Conservation (phyloP, 2,797 vertebrate species). For the Capromys pilorides region DNA sequence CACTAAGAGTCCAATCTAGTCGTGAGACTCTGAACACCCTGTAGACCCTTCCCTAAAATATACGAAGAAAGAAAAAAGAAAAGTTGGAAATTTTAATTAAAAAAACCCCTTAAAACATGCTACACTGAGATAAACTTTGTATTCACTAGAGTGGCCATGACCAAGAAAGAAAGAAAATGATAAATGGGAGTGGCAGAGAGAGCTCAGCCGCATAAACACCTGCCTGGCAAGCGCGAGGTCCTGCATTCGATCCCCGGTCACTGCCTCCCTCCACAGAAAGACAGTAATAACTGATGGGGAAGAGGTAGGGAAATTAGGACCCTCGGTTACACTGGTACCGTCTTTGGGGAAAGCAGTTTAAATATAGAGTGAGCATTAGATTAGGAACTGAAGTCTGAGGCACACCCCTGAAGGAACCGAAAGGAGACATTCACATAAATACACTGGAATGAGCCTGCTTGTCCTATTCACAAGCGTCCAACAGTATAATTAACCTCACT, state of each 20-base stretch:
- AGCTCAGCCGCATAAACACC: too few species aligned
- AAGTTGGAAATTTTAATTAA: neutral
- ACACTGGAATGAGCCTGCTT: neutral
- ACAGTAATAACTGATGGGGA: too few species aligned
- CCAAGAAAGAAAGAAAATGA: neutral
- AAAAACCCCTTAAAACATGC: neutral
- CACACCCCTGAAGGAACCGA: neutral
- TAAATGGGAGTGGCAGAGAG: too few species aligned
- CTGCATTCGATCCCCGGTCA: too few species aligned
- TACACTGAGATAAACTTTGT: neutral
- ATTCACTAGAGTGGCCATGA: too few species aligned
- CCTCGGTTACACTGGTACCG: accelerated
- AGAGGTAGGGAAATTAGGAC: neutral
- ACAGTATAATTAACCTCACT: neutral
- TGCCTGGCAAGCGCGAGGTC: too few species aligned
- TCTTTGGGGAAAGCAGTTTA: too few species aligned
- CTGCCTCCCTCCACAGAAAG: neutral
- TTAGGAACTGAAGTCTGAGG: neutral
- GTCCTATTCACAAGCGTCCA: neutral
- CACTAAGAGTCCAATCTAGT: too few species aligned
- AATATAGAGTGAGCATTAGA: neutral
- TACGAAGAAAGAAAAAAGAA: too few species aligned
- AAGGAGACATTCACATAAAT: neutral
- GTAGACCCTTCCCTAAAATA: too few species aligned
- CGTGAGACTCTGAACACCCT: too few species aligned